Evolutionary conservation across 2,888 invertebrate species (phyloP), one percentile per base, ranked within the genome.

Genomic region (Pachliopta kotzebuea): DNA sequence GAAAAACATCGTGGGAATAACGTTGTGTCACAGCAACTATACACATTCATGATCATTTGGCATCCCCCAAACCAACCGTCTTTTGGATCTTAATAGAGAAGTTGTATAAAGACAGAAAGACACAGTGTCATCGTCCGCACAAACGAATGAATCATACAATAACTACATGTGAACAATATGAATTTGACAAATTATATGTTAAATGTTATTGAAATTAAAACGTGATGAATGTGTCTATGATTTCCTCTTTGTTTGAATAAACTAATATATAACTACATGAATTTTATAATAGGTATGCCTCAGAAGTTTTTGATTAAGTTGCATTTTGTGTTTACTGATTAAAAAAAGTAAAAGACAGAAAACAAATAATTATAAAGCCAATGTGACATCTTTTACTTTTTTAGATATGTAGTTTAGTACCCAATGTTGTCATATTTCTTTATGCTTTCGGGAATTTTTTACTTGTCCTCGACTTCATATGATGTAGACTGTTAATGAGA

Each of bases 61-160:
- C 11, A 37, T 37, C 14, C 37, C 0, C 37, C 37, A 37, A 37
- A 11, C 11, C 4, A 11, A 14, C 37, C 14, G 0, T 31, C n/a
- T n/a, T n/a, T n/a, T n/a, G n/a, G n/a, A n/a, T n/a, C n/a, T n/a
- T n/a, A n/a, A n/a, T n/a, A n/a, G n/a, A n/a, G n/a, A n/a, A n/a
- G n/a, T n/a, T n/a, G n/a, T n/a, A n/a, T n/a, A n/a, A n/a, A n/a
- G n/a, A n/a, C n/a, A 49, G n/a, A 20, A 52, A 23, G 9, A 21
- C 20, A 53, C 53, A 24, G 26, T 9, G 6, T 9, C 21, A 23
- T 18, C n/a, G 55, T 52, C n/a, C 50, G 11, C 55, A 55, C 55
- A 55, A 55, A 55, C 24, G 29, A 29, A 18, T 55, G 55, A 55
- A 24, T 23, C 17, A 26, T 24, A 55, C 55, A 52, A 11, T 52